Percentiles rank a stretch among this genome's conserved stretches.
Evolutionary conservation across 2,888 invertebrate species (phyloP).

Genomic region (Lepetodrilus schrolli): DNA sequence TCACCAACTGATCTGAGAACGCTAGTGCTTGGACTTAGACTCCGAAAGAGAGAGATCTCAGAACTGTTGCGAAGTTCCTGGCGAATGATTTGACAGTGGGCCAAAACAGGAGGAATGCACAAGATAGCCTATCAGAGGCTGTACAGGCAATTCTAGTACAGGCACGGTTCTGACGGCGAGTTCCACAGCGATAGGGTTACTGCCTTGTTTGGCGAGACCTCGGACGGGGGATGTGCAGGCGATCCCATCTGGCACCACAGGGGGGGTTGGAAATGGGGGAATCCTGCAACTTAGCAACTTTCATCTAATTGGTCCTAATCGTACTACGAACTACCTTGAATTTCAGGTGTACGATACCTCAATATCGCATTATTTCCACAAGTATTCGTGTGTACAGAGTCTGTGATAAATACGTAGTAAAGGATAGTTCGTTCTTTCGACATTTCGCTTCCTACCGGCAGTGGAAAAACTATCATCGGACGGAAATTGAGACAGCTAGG

Average conservation of each 20-base stretch:
- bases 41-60: slow-evolving; percentile 33
- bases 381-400: neutral
- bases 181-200: slow-evolving; percentile 60
- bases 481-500: neutral
- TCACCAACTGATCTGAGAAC: neutral
- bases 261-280: neutral
- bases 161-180: slow-evolving; percentile 42
- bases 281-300: slow-evolving; percentile 9
- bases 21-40: slow-evolving; percentile 17
- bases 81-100: slow-evolving; percentile 50
- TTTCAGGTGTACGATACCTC: neutral
- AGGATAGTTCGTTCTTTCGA: no score
- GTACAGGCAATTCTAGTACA: slow-evolving; percentile 33
- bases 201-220: slow-evolving; percentile 68
- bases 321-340: neutral
- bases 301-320: neutral
- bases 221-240: neutral
- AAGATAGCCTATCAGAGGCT: slow-evolving; percentile 55
- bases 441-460: no score
- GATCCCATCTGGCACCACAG: neutral
- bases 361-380: neutral
- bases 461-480: neutral
- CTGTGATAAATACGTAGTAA: neutral
- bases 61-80: slow-evolving; percentile 32
- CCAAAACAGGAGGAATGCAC: slow-evolving; percentile 51